Conservation (phyloP, 2,888 invertebrate species). For the Sarcophaga carnaria region DNA sequence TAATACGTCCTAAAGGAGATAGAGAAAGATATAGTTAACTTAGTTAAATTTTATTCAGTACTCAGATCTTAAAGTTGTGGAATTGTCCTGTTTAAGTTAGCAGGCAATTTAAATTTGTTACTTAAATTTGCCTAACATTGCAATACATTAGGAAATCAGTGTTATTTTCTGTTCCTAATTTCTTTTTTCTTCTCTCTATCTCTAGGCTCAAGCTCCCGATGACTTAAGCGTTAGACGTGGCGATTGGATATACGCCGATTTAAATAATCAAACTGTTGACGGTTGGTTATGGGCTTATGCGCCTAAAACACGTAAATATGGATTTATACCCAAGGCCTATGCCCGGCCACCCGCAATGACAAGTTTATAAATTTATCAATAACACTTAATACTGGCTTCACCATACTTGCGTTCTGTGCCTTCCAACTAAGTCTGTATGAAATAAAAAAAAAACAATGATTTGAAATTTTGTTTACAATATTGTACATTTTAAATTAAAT, state of each 20-base stretch:
- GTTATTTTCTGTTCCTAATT: too few species aligned
- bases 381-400: too few species aligned
- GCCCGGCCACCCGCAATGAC: slow-evolving; percentile 96
- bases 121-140: too few species aligned
- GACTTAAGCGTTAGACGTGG: slow-evolving; percentile 94
- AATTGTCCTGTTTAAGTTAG: too few species aligned
- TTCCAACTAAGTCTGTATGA: too few species aligned
- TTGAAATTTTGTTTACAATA: background rate
- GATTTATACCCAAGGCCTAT: slow-evolving; percentile 97
- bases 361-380: slow-evolving; percentile 81
- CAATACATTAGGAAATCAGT: too few species aligned
- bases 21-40: background rate
- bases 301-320: slow-evolving; percentile 94
- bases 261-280: slow-evolving; percentile 95
- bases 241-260: slow-evolving; percentile 97
- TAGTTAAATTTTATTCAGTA: background rate
- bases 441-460: background rate
- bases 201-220: slow-evolving; percentile 93
- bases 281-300: slow-evolving; percentile 98
- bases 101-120: too few species aligned
- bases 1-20: too few species aligned
- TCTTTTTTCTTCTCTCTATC: background rate
- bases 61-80: too few species aligned
- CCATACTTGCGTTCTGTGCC: too few species aligned
- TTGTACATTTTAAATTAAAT: slow-evolving; percentile 35